Base-by-base conservation (phyloP, 2,113 vertebrate species). In the Syrmaticus mikado region DNA sequence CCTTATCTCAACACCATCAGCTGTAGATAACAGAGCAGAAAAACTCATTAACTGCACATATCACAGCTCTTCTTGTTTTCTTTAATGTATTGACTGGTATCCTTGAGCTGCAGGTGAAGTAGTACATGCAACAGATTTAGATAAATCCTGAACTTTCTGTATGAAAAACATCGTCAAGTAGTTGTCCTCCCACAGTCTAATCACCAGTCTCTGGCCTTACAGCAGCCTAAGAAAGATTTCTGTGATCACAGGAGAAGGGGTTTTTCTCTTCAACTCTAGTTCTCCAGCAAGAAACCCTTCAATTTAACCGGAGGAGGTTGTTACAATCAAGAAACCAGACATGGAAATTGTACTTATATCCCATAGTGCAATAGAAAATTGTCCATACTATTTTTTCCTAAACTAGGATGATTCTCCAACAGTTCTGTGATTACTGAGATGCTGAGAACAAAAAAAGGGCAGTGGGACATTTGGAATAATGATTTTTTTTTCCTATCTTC, bases 391-490 rank as follows among this genome's bases (percentile, higher is more conserved):
- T 58, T 62, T 41, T 64, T 20, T 32, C 16, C 94, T 91, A 66
- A 45, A 89, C 85, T 41, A 43, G 80, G 60, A 75, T 83, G 91
- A 72, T 97, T 96, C 93, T 97, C 95, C 91, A 97, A 83, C 87
- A 93, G 95, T 95, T 96, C 93, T 57, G 41, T 93, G 93, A 97
- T 96, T 97, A 84, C 45, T 74, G 64, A 93, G 92, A 95, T 97
- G 81, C 40, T 74, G 61, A 93, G 90, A 95, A 95, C 22, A 95
- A 11, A 95, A 93, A 95, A 89, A 91, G 53, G 88, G 50, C 77
- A 89, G 89, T 81, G 62, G 72, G 76, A 94, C 92, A 88, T 34
- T 85, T 94, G 64, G 62, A 95, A 90, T 96, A 92, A 90, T 71
- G 21, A 53, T 45, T n/a, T 45, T 40, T 27, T 17, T 21, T 19